Percentiles rank a stretch among this genome's conserved stretches.
Conservation (phyloP, 2,888 invertebrate species). For the Scrobipalpa atriplicella region DNA sequence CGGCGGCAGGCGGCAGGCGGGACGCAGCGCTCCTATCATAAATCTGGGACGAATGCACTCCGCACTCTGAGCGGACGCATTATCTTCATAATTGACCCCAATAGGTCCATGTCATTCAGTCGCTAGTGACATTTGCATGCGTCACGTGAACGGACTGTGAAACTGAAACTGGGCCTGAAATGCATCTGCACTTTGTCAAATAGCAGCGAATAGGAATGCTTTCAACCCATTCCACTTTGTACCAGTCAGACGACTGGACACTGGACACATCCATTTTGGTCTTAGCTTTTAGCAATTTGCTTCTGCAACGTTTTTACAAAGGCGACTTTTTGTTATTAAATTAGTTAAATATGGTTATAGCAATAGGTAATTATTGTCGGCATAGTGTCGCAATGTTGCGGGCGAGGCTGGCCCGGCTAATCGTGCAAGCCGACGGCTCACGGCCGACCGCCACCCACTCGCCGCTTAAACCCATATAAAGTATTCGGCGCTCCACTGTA, state of each 20-base stretch:
- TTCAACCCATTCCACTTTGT: too few species aligned
- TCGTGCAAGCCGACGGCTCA: conserved; percentile 71
- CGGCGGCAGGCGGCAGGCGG: too few species aligned
- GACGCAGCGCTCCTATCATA: conserved; percentile 61
- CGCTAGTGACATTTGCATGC: conserved; percentile 25
- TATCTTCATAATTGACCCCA: conserved; percentile 35
- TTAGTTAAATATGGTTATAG: conserved; percentile 28
- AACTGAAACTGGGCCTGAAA: conserved; percentile 25
- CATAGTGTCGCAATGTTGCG: conserved; percentile 66
- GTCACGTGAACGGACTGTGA: conserved; percentile 17
- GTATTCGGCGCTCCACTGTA: conserved; percentile 67
- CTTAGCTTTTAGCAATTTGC: background rate
- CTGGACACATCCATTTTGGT: background rate
- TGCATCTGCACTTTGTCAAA: background rate
- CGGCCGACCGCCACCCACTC: conserved; percentile 79
- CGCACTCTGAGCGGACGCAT: conserved; percentile 28
- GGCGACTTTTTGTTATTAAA: conserved; percentile 2
- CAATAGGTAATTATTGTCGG: conserved; percentile 55
- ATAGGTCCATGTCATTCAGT: conserved; percentile 33
- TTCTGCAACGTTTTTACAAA: background rate
- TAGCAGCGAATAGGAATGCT: background rate
- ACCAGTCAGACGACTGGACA: too few species aligned
- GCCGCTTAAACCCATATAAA: conserved; percentile 77
- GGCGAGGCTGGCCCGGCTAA: conserved; percentile 62
- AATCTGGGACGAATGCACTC: conserved; percentile 58